phyloP scores from a whole-genome alignment of 2,888 invertebrate species.

The Sepiola atlantica region DNA sequence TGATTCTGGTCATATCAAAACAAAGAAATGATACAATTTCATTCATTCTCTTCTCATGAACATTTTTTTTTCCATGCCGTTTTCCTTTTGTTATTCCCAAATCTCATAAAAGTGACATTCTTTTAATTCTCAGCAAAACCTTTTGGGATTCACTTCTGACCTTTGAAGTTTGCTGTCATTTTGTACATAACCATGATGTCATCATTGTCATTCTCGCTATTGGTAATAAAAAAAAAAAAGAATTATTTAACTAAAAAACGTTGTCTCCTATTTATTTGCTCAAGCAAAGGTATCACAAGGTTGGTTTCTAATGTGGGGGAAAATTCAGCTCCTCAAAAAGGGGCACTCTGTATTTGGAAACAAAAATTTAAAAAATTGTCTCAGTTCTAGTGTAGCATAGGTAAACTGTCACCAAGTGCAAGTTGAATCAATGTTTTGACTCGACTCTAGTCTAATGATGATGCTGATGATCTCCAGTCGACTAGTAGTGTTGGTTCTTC shows the following conservation, averaged over 20 bases:
- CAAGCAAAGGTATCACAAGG: too few relatives aligned
- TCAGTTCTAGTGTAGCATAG: too few relatives aligned
- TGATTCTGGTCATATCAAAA: neutral
- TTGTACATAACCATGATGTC: neutral
- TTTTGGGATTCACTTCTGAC: neutral
- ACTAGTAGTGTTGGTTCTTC: too few relatives aligned
- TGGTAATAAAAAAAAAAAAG: neutral
- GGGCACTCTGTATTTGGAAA: too few relatives aligned
- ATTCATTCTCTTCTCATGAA: neutral
- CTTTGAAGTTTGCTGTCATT: neutral
- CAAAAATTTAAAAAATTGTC: too few relatives aligned
- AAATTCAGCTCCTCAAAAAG: too few relatives aligned
- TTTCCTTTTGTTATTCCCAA: neutral
- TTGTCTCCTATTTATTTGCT: neutral
- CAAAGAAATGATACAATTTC: neutral
- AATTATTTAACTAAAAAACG: neutral
- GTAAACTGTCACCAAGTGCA: too few relatives aligned
- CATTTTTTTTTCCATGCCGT: neutral
- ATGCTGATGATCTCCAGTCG: too few relatives aligned
- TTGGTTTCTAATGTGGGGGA: too few relatives aligned
- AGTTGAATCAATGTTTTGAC: too few relatives aligned
- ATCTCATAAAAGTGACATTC: neutral
- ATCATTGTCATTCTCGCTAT: conserved; percentile 21
- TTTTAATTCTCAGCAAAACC: neutral
- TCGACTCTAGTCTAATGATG: too few relatives aligned